phyloP scores from a whole-genome alignment of 2,888 invertebrate genomes.

The Eupithecia subfuscata region DNA sequence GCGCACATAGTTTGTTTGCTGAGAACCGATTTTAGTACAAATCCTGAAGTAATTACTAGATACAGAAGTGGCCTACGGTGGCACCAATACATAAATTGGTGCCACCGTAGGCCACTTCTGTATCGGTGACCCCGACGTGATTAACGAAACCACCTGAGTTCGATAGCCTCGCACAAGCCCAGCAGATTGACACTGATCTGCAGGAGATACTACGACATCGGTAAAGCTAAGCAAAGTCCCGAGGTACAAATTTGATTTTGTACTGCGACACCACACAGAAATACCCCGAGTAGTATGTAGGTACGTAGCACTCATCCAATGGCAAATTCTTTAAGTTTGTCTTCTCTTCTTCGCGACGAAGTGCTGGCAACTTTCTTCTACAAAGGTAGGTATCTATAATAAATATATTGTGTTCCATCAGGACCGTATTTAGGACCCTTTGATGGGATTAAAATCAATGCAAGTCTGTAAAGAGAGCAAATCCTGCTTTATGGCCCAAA shows the following conservation, averaged over 20 bases:
- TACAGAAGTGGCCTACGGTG: no score
- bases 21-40: neutral
- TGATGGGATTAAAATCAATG: neutral
- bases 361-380: constrained; percentile 24
- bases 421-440: constrained; percentile 12
- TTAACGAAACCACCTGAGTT: no score
- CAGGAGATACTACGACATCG: no score
- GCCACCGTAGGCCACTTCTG: no score
- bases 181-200: no score
- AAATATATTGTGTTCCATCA: constrained; percentile 21
- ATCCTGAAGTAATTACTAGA: no score
- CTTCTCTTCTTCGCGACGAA: constrained; percentile 5
- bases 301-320: constrained; percentile 11
- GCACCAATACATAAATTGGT: no score
- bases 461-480: neutral
- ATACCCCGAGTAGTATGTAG: neutral
- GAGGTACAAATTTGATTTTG: no score
- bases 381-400: constrained; percentile 10
- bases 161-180: no score
- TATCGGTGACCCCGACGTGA: no score
- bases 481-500: neutral
- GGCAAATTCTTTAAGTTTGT: constrained; percentile 24
- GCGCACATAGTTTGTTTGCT: neutral
- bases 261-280: neutral
- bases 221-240: no score